A percentile compares a stretch with the other conserved stretches of the same genome.
Evolutionary conservation across 2,888 invertebrate species (phyloP).

Genomic region (Ganaspis brasiliensis): DNA sequence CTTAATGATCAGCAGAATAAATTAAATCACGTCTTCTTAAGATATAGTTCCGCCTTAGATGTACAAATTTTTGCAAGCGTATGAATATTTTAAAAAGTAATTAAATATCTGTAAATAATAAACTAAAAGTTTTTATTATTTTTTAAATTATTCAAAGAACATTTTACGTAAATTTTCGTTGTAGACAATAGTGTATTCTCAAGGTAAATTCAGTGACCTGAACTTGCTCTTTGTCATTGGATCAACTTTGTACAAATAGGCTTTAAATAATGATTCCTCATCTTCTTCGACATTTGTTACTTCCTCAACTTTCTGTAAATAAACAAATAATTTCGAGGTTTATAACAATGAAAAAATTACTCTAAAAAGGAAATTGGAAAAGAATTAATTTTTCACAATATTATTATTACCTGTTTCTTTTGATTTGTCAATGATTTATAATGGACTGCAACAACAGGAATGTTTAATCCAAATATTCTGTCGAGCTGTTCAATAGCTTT

Average conservation of each 20-base stretch:
- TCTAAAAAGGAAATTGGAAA: neutral
- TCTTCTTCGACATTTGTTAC: neutral
- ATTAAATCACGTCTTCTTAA: too few species aligned
- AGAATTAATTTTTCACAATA: neutral
- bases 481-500: neutral
- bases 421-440: neutral
- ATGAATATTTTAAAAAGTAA: neutral
- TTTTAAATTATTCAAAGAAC: neutral
- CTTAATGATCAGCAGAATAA: too few species aligned
- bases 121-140: neutral
- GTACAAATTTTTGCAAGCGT: neutral
- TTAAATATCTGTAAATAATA: neutral
- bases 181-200: neutral
- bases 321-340: neutral
- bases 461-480: slow-evolving; percentile 3
- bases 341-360: neutral
- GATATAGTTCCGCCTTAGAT: too few species aligned
- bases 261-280: slow-evolving; percentile 15
- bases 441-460: neutral
- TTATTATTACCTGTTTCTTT: neutral
- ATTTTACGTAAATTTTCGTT: neutral
- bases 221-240: slow-evolving; percentile 36
- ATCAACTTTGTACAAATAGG: slow-evolving; percentile 28
- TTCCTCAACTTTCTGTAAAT: neutral
- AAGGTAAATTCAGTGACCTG: neutral